Evolutionary conservation across 2,888 invertebrate genomes (phyloP).

Genomic region (Rhingia rostrata): DNA sequence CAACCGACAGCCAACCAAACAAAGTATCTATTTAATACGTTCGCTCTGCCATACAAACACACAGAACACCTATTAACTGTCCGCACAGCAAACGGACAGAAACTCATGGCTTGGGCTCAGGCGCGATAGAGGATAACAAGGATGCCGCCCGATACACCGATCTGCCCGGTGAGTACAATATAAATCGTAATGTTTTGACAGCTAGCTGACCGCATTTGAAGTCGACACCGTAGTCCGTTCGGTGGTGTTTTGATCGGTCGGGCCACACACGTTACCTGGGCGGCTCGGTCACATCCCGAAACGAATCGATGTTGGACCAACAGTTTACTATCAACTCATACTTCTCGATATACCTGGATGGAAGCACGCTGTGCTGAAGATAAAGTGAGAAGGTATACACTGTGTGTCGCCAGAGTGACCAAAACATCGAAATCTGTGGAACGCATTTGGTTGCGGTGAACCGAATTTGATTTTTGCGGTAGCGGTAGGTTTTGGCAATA

Average conservation of each 20-base stretch:
- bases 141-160: slow-evolving; percentile 68
- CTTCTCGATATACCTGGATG: not conserved
- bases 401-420: slow-evolving; percentile 19
- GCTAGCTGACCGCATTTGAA: slow-evolving; percentile 80
- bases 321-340: slow-evolving; percentile 67
- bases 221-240: slow-evolving; percentile 64
- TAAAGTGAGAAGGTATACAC: slow-evolving; percentile 55
- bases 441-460: slow-evolving; percentile 17
- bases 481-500: slow-evolving; percentile 59
- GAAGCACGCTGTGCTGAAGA: slow-evolving; percentile 60
- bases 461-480: slow-evolving; percentile 55
- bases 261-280: slow-evolving; percentile 73
- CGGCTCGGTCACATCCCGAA: slow-evolving; percentile 61
- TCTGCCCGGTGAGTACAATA: slow-evolving; percentile 73
- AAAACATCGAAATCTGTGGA: slow-evolving; percentile 22
- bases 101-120: slow-evolving; percentile 35
- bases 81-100: not conserved
- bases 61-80: slow-evolving; percentile 65
- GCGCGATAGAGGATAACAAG: slow-evolving; percentile 65
- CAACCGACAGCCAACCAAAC: slow-evolving; percentile 66
- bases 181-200: slow-evolving; percentile 83
- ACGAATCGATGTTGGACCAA: slow-evolving; percentile 73
- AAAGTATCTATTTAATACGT: slow-evolving; percentile 69
- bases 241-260: slow-evolving; percentile 57
- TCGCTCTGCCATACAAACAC: slow-evolving; percentile 33